These are phyloP conservation scores for Gobiocypris rarus DNA, from an alignment of 2,113 vertebrate species.

Conservation along the genomic window DNA sequence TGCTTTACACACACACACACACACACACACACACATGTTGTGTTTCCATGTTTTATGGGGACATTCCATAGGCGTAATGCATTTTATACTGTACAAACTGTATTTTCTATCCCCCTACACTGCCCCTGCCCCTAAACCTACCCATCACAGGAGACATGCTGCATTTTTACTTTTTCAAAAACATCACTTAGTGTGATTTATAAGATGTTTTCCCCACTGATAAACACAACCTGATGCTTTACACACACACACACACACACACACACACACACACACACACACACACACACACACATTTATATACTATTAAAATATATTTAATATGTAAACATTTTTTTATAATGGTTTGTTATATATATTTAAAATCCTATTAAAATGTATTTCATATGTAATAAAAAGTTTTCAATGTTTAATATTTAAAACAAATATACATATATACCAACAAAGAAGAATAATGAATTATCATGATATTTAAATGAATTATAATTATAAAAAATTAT, in stretches of 20 bases:
- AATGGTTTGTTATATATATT: no score
- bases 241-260: background rate
- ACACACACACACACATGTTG: slow-evolving; percentile 1
- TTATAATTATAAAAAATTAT: background rate
- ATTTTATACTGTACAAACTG: no score
- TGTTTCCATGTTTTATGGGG: no score
- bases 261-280: background rate
- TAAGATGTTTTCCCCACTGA: slow-evolving; percentile 96
- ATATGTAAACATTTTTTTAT: background rate
- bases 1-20: slow-evolving; percentile 65
- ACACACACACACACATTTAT: background rate
- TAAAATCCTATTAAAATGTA: no score
- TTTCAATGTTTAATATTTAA: background rate
- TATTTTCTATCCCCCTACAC: no score
- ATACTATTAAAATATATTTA: background rate
- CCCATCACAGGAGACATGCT: no score
- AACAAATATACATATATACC: no score
- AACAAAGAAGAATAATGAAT: background rate
- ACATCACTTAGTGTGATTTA: no score
- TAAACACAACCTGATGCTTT: slow-evolving; percentile 81
- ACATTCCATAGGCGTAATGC: no score
- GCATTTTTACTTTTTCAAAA: no score
- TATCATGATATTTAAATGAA: background rate
- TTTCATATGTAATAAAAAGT: background rate
- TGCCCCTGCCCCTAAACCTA: no score